phyloP scores from a whole-genome alignment of 2,888 invertebrate species.

The Abrostola triplasia region DNA sequence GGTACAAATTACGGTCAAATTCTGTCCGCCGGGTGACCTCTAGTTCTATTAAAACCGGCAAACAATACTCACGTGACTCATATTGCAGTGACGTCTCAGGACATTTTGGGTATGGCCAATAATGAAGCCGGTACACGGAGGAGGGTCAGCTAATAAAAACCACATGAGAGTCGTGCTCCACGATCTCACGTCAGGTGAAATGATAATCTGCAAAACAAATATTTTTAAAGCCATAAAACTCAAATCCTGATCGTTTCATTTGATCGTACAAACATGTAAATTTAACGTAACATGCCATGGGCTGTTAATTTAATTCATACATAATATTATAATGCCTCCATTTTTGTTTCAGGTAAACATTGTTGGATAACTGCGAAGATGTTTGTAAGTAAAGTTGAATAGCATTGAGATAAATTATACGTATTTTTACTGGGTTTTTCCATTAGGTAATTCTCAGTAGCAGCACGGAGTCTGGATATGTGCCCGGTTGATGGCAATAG shows the following conservation, averaged over 20 bases:
- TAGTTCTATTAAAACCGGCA: background rate
- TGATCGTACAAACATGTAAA: slow-evolving; percentile 48
- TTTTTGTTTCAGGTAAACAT: slow-evolving; percentile 62
- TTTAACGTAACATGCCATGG: slow-evolving; percentile 24
- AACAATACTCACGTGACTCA: background rate
- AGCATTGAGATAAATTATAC: background rate
- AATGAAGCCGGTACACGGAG: slow-evolving; percentile 20
- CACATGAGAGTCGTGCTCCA: slow-evolving; percentile 66
- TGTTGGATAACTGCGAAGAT: slow-evolving; percentile 22
- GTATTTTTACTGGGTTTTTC: no score
- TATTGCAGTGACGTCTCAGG: background rate
- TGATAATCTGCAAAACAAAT: slow-evolving; percentile 70
- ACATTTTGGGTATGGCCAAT: background rate
- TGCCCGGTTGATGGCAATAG: no score
- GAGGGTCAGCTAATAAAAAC: slow-evolving; percentile 36
- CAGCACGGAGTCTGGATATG: no score
- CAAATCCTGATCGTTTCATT: slow-evolving; percentile 70
- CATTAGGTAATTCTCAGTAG: no score
- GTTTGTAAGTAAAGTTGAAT: slow-evolving; percentile 34
- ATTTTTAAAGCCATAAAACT: slow-evolving; percentile 57
- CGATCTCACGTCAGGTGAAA: slow-evolving; percentile 56
- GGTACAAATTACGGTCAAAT: no score
- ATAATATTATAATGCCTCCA: slow-evolving; percentile 20
- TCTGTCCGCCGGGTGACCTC: no score
- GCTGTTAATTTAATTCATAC: slow-evolving; percentile 31